These are phyloP conservation scores for Porites evermanni DNA, from an alignment of 92 coral and sea anemone genomes.

Conservation along the genomic window DNA sequence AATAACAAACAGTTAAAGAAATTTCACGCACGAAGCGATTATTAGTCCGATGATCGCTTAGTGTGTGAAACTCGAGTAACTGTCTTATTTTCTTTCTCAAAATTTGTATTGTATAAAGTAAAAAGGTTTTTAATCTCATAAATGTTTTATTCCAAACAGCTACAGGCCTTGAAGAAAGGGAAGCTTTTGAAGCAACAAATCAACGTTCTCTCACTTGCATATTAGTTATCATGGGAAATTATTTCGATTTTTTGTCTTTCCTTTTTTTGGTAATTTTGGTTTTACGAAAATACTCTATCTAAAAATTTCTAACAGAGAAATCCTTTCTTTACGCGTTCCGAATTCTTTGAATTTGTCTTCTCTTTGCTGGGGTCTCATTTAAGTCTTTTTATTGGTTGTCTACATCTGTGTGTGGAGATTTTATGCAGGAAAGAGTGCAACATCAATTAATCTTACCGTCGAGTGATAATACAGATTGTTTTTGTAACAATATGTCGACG, in stretches of 20 bases:
- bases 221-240: neutral
- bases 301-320: no score
- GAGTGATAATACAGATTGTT: neutral
- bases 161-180: slow-evolving; percentile 52
- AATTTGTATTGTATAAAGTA: neutral
- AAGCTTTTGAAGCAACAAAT: slow-evolving; percentile 55
- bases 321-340: no score
- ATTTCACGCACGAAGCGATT: no score
- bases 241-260: neutral
- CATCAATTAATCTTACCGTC: neutral
- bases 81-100: neutral
- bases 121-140: slow-evolving; percentile 7
- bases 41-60: no score
- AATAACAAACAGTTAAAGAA: no score
- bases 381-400: no score
- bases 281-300: neutral
- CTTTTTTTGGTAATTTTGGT: neutral
- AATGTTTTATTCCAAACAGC: slow-evolving; percentile 70
- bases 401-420: no score
- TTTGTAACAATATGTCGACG: neutral
- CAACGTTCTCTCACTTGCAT: slow-evolving; percentile 35
- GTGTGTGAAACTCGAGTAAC: neutral
- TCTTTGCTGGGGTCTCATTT: no score
- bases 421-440: neutral
- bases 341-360: no score